These are phyloP conservation scores for Dione vanillae DNA, from an alignment of 2,888 invertebrate genomes.

Conservation along the genomic window DNA sequence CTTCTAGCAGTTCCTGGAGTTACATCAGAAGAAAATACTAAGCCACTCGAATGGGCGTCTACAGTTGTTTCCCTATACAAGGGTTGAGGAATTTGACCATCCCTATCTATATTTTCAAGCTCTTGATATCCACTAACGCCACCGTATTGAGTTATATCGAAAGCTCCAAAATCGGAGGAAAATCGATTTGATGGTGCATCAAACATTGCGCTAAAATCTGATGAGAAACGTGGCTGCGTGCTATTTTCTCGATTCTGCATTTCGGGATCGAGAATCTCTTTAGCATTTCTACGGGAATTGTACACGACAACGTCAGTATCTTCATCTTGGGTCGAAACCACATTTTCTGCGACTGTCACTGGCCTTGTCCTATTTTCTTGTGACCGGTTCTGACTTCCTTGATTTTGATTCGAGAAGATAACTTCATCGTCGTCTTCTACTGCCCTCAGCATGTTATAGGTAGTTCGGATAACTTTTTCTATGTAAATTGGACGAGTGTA, in stretches of 20 bases:
- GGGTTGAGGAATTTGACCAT: conserved; percentile 74
- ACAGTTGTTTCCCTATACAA: conserved; percentile 83
- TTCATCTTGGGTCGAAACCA: conserved; percentile 60
- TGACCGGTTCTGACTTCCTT: conserved; percentile 44
- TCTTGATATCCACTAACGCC: conserved; percentile 71
- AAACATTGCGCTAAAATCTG: conserved; percentile 65
- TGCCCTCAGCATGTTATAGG: conserved; percentile 76
- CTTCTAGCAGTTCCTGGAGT: conserved; percentile 72
- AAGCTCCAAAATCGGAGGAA: conserved; percentile 68
- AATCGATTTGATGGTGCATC: conserved; percentile 59
- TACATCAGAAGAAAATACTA: conserved; percentile 70
- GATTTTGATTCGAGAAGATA: conserved; percentile 78
- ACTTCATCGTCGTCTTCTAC: conserved; percentile 84
- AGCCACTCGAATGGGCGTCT: conserved; percentile 66
- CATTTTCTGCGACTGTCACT: conserved; percentile 47
- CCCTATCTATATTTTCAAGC: conserved; percentile 72
- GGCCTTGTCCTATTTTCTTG: conserved; percentile 47
- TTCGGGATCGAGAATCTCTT: conserved; percentile 71
- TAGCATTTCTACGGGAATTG: conserved; percentile 69
- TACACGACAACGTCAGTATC: conserved; percentile 75
- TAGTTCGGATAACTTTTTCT: conserved; percentile 72
- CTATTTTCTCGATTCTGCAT: conserved; percentile 64
- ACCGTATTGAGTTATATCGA: conserved; percentile 62
- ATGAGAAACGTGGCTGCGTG: conserved; percentile 62
- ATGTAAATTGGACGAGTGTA: conserved; percentile 84